phyloP scores from a whole-genome alignment of 2,797 vertebrate species.

The Cynopterus sphinx region DNA sequence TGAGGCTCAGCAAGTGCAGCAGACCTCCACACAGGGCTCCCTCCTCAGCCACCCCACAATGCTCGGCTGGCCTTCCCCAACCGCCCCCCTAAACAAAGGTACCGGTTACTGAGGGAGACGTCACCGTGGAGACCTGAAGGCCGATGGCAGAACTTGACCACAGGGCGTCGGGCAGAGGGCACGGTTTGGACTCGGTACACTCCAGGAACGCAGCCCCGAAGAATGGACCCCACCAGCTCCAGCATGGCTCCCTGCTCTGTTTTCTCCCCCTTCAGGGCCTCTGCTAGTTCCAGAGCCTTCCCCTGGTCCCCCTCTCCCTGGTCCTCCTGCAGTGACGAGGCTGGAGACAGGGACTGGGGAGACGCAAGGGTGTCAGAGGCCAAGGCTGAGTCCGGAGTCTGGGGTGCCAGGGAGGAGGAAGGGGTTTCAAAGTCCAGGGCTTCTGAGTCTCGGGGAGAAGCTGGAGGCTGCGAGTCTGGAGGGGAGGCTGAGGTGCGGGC shows the following conservation, averaged over 20 bases:
- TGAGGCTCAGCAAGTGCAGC: neutral
- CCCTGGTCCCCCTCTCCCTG: conserved; percentile 32
- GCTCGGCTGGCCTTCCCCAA: neutral
- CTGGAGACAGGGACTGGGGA: conserved; percentile 73
- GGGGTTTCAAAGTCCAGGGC: conserved; percentile 59
- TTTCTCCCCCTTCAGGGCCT: neutral
- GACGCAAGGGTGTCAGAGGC: conserved; percentile 74
- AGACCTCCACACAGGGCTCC: neutral
- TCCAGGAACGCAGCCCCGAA: conserved; percentile 93
- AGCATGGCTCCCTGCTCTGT: conserved; percentile 74
- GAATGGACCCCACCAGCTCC: conserved; percentile 90
- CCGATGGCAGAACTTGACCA: conserved; percentile 94
- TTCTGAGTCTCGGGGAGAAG: conserved; percentile 66
- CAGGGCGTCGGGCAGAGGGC: conserved; percentile 90
- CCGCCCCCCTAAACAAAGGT: neutral
- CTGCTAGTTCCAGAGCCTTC: neutral
- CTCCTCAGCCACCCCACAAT: neutral
- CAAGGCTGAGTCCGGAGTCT: conserved; percentile 76
- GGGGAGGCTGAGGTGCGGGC: conserved; percentile 55
- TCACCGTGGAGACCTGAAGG: conserved; percentile 93
- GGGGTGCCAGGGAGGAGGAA: conserved; percentile 66
- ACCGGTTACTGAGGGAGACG: conserved; percentile 95
- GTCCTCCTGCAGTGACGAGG: conserved; percentile 71
- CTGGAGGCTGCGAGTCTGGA: conserved; percentile 55
- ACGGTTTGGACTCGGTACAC: conserved; percentile 92